Evolutionary conservation across 2,888 invertebrate species (phyloP).

Genomic region (Pecten maximus): DNA sequence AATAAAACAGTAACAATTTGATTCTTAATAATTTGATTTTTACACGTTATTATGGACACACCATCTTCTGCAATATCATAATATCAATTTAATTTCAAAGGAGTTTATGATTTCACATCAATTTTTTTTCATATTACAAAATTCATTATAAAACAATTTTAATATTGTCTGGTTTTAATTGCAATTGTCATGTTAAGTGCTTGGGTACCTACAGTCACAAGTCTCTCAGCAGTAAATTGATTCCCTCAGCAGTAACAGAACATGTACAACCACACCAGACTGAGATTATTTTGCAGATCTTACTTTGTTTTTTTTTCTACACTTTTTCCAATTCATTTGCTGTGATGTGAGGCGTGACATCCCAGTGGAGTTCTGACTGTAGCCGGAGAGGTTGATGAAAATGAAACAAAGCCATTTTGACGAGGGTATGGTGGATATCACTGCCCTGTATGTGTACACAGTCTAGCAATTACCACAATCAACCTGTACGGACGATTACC

Average conservation of each 20-base stretch:
- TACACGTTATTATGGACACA: neutral
- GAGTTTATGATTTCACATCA: neutral
- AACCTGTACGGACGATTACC: neutral
- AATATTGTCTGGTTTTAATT: neutral
- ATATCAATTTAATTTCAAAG: neutral
- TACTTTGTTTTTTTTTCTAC: neutral
- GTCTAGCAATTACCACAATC: neutral
- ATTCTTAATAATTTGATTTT: neutral
- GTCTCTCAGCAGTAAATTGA: neutral
- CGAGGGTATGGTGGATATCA: neutral
- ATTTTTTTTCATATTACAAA: neutral
- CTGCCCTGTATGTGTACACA: neutral
- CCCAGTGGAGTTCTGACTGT: neutral
- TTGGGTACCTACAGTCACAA: neutral
- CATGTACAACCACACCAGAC: neutral
- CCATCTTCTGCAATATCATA: neutral
- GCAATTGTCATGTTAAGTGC: neutral
- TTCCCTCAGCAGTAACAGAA: neutral
- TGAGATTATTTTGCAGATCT: neutral
- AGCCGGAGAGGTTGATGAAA: neutral
- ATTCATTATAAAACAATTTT: neutral
- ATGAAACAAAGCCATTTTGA: neutral
- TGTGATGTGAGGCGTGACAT: slow-evolving; percentile 23
- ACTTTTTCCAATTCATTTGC: slow-evolving; percentile 23
- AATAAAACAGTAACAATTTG: neutral